Evolutionary conservation across 2,888 invertebrate genomes (phyloP).

Genomic region (Thereva nobilitata): DNA sequence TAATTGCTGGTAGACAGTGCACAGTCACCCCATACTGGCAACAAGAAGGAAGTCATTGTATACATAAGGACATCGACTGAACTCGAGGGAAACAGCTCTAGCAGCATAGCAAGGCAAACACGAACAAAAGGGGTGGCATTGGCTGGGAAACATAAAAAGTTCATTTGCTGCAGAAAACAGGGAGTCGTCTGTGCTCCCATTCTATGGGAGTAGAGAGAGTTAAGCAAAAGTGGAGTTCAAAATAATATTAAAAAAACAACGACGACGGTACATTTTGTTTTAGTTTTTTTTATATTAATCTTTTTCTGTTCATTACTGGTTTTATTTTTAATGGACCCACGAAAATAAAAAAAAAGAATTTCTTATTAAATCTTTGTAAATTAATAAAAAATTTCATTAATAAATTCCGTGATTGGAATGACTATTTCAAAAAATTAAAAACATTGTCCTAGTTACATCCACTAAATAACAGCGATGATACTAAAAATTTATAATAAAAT

Average conservation of each 20-base stretch:
- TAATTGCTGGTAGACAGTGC: slow-evolving; percentile 32
- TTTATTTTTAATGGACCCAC: too few species aligned
- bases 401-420: too few species aligned
- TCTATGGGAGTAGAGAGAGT: slow-evolving; percentile 14
- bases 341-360: too few species aligned
- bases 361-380: too few species aligned
- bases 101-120: slow-evolving; percentile 3
- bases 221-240: slow-evolving; percentile 31
- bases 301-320: too few species aligned
- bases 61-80: slow-evolving; percentile 36
- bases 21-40: slow-evolving; percentile 14
- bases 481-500: too few species aligned
- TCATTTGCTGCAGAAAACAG: slow-evolving; percentile 32
- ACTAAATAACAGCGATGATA: too few species aligned
- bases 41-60: slow-evolving; percentile 37
- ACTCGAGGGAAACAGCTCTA: slow-evolving; percentile 24
- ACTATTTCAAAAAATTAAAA: too few species aligned
- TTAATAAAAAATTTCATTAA: too few species aligned
- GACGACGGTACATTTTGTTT: too few species aligned
- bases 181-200: slow-evolving; percentile 36
- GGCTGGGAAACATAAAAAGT: slow-evolving; percentile 29
- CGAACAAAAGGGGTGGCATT: slow-evolving; percentile 27
- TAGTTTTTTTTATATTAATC: too few species aligned
- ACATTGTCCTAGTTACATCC: too few species aligned
- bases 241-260: slow-evolving; percentile 4